phyloP scores from a whole-genome alignment of 2,888 invertebrate species.

The Archips crataeganus region DNA sequence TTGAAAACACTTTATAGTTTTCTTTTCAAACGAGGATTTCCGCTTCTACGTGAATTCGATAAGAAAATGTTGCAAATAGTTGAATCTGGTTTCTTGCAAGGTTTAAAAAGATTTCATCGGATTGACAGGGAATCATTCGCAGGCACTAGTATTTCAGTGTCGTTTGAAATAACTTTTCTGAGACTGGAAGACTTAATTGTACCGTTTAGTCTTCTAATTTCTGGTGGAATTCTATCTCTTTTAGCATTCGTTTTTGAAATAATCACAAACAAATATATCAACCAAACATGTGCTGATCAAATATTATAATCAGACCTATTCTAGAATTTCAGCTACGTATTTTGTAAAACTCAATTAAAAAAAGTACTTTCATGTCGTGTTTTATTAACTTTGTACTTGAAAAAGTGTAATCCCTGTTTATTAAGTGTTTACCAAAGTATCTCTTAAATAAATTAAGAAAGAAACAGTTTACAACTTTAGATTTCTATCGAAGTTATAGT shows the following conservation, averaged over 20 bases:
- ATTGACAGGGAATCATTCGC: neutral
- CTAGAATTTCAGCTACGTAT: no score
- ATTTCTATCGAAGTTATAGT: no score
- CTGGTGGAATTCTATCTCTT: neutral
- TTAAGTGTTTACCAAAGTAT: no score
- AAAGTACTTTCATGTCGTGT: no score
- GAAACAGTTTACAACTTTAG: no score
- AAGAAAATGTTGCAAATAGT: constrained; percentile 1
- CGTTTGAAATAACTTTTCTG: constrained; percentile 11
- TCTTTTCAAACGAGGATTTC: constrained; percentile 36
- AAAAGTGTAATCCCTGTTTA: no score
- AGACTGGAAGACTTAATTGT: constrained; percentile 17
- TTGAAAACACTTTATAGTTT: constrained; percentile 22
- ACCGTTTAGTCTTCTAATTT: constrained; percentile 21
- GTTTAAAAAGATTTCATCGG: constrained; percentile 14
- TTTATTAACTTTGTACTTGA: no score
- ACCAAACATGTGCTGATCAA: no score
- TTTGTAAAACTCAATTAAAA: no score
- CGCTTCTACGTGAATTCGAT: constrained; percentile 6
- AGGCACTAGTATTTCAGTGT: neutral
- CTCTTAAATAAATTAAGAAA: no score
- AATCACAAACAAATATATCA: neutral
- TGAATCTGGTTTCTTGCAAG: constrained; percentile 28
- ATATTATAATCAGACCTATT: no score
- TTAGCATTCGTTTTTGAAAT: constrained; percentile 17